Evolutionary conservation across 2,113 vertebrate species (phyloP).

Genomic region (Okapia johnstoni): DNA sequence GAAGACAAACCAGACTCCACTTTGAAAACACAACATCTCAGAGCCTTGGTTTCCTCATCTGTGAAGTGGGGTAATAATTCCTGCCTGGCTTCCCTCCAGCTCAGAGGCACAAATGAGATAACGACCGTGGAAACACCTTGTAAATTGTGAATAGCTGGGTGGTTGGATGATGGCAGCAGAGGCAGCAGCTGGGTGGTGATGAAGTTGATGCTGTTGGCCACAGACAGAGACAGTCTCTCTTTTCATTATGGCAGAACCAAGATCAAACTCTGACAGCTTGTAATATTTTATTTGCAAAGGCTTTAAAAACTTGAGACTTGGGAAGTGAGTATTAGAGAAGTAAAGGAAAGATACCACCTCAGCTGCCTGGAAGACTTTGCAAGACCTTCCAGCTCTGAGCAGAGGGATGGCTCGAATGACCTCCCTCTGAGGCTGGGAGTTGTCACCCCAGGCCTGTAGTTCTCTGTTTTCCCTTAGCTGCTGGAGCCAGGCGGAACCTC

Average conservation of each 20-base stretch:
- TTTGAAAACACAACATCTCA: not conserved
- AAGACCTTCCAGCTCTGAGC: not conserved
- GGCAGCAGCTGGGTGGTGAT: not conserved
- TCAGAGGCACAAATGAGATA: not conserved
- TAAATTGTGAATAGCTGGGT: not conserved
- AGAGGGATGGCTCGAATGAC: not conserved
- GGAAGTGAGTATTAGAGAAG: not conserved
- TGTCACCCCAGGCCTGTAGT: not conserved
- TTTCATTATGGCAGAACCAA: not conserved
- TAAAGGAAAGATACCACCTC: not conserved
- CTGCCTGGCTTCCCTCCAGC: not conserved
- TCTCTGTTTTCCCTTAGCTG: not conserved
- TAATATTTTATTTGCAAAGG: not conserved
- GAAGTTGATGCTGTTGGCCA: not conserved
- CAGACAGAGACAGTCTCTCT: not conserved
- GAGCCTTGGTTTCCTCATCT: constrained; percentile 7
- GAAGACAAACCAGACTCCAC: not conserved
- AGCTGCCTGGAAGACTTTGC: not conserved
- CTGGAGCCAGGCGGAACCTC: not conserved
- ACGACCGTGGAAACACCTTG: not conserved
- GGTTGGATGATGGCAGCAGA: not conserved
- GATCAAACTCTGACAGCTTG: not conserved
- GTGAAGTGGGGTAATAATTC: not conserved
- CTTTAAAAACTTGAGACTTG: not conserved
- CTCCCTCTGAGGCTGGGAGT: not conserved